Conservation (phyloP, 2,888 invertebrate species). For the Eilema griseolum region DNA sequence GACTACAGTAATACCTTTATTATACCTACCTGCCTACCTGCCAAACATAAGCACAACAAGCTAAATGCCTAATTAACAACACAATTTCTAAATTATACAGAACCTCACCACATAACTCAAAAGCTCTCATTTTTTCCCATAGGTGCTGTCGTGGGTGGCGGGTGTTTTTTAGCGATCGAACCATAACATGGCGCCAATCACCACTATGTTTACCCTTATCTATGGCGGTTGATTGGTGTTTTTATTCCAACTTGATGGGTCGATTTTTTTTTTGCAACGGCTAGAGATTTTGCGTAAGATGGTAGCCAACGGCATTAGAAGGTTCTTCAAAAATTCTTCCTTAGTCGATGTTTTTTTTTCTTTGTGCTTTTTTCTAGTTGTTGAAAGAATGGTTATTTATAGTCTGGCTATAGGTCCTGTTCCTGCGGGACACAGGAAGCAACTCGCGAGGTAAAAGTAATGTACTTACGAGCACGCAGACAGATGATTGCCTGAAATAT, state of each 20-base stretch:
- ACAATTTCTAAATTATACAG: constrained; percentile 22
- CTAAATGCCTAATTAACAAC: neutral
- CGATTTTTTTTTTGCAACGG: constrained; percentile 41
- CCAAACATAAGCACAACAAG: neutral
- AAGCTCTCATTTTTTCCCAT: constrained; percentile 30
- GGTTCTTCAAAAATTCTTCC: neutral
- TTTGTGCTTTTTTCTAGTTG: neutral
- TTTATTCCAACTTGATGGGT: constrained; percentile 60
- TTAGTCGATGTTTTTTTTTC: neutral
- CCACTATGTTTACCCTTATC: constrained; percentile 66
- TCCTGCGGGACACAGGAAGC: neutral
- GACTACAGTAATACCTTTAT: neutral
- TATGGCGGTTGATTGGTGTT: constrained; percentile 74
- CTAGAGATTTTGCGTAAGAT: constrained; percentile 65
- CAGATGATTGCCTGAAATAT: too few relatives aligned
- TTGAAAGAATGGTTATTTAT: neutral
- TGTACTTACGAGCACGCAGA: too few relatives aligned
- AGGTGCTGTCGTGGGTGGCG: constrained; percentile 58
- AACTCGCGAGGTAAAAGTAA: neutral
- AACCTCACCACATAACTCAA: constrained; percentile 26
- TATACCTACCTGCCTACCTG: neutral
- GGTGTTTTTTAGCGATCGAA: constrained; percentile 59
- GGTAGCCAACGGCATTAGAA: constrained; percentile 53
- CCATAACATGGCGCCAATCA: constrained; percentile 67
- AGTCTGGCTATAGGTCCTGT: neutral